Conservation (phyloP, 2,797 vertebrate genomes). For the Esox lucius region DNA sequence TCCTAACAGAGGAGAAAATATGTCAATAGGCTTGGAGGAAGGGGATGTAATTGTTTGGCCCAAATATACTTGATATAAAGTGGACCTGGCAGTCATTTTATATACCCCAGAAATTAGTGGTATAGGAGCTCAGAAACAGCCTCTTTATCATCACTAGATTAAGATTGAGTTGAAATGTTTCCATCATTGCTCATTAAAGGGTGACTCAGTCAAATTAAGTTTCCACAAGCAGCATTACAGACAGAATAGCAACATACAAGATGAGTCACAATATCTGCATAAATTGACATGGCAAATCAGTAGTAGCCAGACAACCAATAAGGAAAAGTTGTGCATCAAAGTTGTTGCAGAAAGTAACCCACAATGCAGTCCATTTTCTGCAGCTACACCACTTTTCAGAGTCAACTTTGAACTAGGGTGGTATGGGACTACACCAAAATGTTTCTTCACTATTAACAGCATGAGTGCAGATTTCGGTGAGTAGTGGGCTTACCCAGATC, state of each 20-base stretch:
- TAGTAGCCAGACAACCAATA: no score
- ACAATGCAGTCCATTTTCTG: no score
- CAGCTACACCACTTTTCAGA: no score
- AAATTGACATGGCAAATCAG: not conserved
- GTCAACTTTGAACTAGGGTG: no score
- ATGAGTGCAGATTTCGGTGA: not conserved
- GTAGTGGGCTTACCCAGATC: slow-evolving; percentile 83
- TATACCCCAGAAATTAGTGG: not conserved
- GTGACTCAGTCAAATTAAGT: no score
- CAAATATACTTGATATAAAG: not conserved
- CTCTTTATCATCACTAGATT: slow-evolving; percentile 80
- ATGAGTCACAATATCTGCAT: no score
- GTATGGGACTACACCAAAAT: not conserved
- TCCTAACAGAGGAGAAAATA: slow-evolving; percentile 70
- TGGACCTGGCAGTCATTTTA: not conserved
- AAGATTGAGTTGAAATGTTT: slow-evolving; percentile 68
- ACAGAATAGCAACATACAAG: no score
- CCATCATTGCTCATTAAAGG: slow-evolving; percentile 64
- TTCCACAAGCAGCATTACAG: no score
- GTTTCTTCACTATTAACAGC: not conserved
- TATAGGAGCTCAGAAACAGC: slow-evolving; percentile 80
- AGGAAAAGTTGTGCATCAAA: no score
- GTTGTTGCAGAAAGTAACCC: no score
- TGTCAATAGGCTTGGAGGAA: not conserved
- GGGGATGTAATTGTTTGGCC: not conserved